Conservation (phyloP, 2,888 invertebrate genomes). For the Chloroclysta siterata region DNA sequence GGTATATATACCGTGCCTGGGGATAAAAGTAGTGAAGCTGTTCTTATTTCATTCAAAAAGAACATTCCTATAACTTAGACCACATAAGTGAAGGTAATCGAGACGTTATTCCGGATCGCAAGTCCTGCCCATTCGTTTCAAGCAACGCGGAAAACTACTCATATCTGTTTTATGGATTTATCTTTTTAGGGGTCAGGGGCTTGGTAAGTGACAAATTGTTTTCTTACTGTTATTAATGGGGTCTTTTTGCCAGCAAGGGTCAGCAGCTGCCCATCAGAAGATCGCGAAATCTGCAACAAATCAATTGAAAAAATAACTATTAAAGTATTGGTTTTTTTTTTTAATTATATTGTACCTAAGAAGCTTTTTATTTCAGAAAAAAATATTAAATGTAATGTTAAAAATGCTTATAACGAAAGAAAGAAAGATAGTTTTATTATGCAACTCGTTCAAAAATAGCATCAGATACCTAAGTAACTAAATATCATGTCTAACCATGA, state of each 20-base stretch:
- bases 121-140: conserved; percentile 62
- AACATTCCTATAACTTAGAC: conserved; percentile 44
- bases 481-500: too few relatives aligned
- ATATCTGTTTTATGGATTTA: conserved; percentile 38
- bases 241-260: conserved; percentile 23
- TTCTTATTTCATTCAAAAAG: too few relatives aligned
- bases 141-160: conserved; percentile 62
- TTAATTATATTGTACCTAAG: too few relatives aligned
- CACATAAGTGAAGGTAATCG: conserved; percentile 59
- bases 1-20: too few relatives aligned
- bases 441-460: too few relatives aligned
- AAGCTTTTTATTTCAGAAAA: too few relatives aligned
- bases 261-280: conserved; percentile 16
- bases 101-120: conserved; percentile 74
- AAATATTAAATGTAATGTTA: too few relatives aligned
- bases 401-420: too few relatives aligned
- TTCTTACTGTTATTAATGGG: conserved; percentile 35
- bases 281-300: conserved; percentile 20
- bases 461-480: too few relatives aligned
- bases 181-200: conserved; percentile 33
- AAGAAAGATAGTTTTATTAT: too few relatives aligned
- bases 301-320: conserved; percentile 5
- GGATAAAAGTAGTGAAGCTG: too few relatives aligned
- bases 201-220: conserved; percentile 35
- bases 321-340: not conserved